Evolutionary conservation across 2,888 invertebrate genomes (phyloP).

Genomic region (Cremastinae sp.): DNA sequence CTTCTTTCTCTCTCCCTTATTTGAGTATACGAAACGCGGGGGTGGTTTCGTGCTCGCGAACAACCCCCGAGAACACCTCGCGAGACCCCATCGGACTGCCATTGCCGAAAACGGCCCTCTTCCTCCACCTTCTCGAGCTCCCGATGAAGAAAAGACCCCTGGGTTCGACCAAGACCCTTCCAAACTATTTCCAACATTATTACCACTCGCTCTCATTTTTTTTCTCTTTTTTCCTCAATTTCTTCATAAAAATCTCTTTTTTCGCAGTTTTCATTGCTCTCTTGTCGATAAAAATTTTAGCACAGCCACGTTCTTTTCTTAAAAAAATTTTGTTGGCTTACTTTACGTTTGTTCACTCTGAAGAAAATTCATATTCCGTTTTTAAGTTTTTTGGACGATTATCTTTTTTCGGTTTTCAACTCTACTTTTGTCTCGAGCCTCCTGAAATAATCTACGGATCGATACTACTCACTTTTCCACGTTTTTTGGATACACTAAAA

Average conservation of each 20-base stretch:
- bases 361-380: too few relatives aligned
- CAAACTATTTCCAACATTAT: slow-evolving; percentile 69
- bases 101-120: slow-evolving; percentile 37
- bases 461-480: too few relatives aligned
- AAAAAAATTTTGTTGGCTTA: too few relatives aligned
- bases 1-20: slow-evolving; percentile 25
- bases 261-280: slow-evolving; percentile 7
- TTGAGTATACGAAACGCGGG: slow-evolving; percentile 32
- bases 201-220: slow-evolving; percentile 61
- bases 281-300: too few relatives aligned
- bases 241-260: background rate
- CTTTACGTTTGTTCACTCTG: too few relatives aligned
- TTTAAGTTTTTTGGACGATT: too few relatives aligned
- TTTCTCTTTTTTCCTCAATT: slow-evolving; percentile 42
- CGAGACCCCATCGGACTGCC: slow-evolving; percentile 24
- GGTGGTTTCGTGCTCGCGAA: slow-evolving; percentile 52
- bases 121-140: slow-evolving; percentile 46
- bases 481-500: too few relatives aligned
- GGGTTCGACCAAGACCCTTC: slow-evolving; percentile 26
- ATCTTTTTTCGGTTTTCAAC: too few relatives aligned
- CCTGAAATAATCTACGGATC: too few relatives aligned
- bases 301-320: too few relatives aligned
- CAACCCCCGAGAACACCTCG: slow-evolving; percentile 46
- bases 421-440: too few relatives aligned
- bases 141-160: slow-evolving; percentile 38